phyloP scores from a whole-genome alignment of 2,797 vertebrate genomes.

The Pseudotriccus pelzelni region DNA sequence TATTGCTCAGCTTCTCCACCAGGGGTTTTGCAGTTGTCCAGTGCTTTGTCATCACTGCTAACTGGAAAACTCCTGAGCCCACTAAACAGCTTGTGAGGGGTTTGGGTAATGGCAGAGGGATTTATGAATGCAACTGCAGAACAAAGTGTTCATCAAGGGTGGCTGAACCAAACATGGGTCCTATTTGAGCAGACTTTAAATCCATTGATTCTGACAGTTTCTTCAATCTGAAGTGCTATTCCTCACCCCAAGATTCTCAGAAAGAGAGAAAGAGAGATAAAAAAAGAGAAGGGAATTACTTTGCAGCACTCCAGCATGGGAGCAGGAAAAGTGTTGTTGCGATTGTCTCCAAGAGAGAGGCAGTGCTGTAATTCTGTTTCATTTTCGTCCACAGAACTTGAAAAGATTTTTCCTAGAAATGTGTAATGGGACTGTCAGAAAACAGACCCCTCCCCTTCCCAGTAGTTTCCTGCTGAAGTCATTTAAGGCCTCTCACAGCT shows the following conservation, averaged over 20 bases:
- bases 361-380: slow-evolving; percentile 56
- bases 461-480: slow-evolving; percentile 66
- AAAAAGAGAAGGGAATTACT: neutral
- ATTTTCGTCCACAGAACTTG: slow-evolving; percentile 22
- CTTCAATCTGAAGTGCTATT: neutral
- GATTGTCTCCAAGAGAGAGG: slow-evolving; percentile 27
- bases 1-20: slow-evolving; percentile 53
- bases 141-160: neutral
- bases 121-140: neutral
- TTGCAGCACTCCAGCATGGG: neutral
- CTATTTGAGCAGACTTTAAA: neutral
- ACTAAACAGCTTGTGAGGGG: neutral
- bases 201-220: neutral
- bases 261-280: neutral
- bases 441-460: slow-evolving; percentile 63
- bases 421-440: slow-evolving; percentile 61
- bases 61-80: slow-evolving; percentile 39
- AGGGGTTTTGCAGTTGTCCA: neutral
- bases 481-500: slow-evolving; percentile 62
- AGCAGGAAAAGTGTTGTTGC: slow-evolving; percentile 18
- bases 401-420: slow-evolving; percentile 61
- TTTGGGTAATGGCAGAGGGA: neutral
- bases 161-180: neutral
- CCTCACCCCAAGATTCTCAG: neutral
- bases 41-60: slow-evolving; percentile 13